Base-by-base conservation (phyloP, 1,140 invertebrate species). In the Halictus rubicundus region DNA sequence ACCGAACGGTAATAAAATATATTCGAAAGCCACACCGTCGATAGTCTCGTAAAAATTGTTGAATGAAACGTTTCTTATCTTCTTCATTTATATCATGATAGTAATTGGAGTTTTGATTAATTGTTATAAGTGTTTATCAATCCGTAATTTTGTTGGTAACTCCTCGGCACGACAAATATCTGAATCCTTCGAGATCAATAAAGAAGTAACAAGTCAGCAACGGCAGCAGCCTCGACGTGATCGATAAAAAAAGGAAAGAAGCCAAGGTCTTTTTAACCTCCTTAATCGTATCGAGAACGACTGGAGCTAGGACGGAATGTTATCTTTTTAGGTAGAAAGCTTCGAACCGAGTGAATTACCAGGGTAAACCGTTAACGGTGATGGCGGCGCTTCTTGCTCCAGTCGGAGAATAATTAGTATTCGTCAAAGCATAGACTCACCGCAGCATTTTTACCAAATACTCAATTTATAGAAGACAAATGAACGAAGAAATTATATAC, bases 161-260 rank as follows among this genome's bases (percentile, higher is more conserved):
- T 64, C 60, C 32, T n/a, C 61, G 46, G 61, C 25, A 25, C 12
- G 1, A 70, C n/a, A 25, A 76, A 60, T 73, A 68, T 66, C 66
- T 60, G 57, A 73, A 84, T 81, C 64, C 77, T 10, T 2, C 12
- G 1, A 21, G 68, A 37, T 64, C 46, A 54, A 59, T 60, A 59
- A 84, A 83, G 59, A 80, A 80, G n/a, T 72, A 52, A 65, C 71
- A 39, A 39, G 60, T 16, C 72, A 42, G 68, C 49, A 16, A 46
- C 78, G 27, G 60, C 32, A 8, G 63, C 32, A 37, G 37, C 71
- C 49, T 65, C 49, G 37, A 68, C 23, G 59, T 49, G 42, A 68
- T 85, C 78, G 69, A 85, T 84, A 66, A 74, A 54, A 73, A 7
- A 63, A 60, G 25, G 19, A 64, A 25, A 21, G 21, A 32, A 68